Conservation (phyloP, 2,113 vertebrate genomes). For the Microtus ochrogaster region DNA sequence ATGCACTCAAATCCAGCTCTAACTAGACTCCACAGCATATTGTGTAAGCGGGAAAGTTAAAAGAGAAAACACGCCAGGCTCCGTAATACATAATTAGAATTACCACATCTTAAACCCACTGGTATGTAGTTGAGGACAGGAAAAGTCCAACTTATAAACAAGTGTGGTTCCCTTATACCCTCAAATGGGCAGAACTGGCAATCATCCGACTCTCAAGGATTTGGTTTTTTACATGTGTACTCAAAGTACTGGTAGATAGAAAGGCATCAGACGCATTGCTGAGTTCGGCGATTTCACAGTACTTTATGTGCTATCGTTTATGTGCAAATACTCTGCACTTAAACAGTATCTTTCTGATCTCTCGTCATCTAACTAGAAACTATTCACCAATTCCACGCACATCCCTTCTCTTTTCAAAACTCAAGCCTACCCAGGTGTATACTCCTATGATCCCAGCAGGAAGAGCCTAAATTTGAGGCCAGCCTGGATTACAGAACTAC, state of each 20-base stretch:
- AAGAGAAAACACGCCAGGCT: conserved; percentile 12
- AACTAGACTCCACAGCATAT: background rate
- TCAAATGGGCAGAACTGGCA: background rate
- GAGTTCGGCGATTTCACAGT: background rate
- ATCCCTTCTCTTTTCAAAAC: conserved; percentile 11
- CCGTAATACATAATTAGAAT: background rate
- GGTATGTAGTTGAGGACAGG: background rate
- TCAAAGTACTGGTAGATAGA: background rate
- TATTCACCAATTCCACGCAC: background rate
- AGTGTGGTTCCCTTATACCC: background rate
- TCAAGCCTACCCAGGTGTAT: background rate
- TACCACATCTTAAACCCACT: background rate
- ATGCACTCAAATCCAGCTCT: background rate
- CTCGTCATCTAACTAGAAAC: background rate
- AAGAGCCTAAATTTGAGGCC: background rate
- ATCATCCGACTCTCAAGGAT: background rate
- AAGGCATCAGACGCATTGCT: background rate
- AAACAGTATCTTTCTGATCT: background rate
- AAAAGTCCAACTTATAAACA: background rate
- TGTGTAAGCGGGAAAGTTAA: background rate
- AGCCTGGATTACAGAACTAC: background rate
- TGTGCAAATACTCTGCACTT: background rate
- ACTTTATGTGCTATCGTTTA: background rate
- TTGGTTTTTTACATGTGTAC: background rate
- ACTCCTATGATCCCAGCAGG: background rate